Evolutionary conservation across 2,888 invertebrate species (phyloP).

Genomic region (Flexamia atlantica): DNA sequence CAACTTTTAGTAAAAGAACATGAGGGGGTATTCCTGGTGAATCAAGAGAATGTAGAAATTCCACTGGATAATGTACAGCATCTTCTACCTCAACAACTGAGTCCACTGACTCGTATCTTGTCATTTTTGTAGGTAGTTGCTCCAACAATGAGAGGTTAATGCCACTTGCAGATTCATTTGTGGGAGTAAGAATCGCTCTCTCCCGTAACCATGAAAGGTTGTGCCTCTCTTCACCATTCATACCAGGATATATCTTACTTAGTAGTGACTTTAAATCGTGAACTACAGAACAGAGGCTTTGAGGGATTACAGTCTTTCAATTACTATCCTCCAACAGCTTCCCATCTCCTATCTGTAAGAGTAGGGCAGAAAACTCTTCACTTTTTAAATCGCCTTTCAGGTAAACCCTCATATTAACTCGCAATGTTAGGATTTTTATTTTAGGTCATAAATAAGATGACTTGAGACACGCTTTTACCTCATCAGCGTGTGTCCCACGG

Average conservation of each 20-base stretch:
- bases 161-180: neutral
- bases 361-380: neutral
- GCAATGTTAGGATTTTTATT: neutral
- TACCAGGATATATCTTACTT: neutral
- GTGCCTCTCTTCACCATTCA: neutral
- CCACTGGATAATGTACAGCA: slow-evolving; percentile 40
- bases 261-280: slow-evolving; percentile 20
- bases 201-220: slow-evolving; percentile 4
- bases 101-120: slow-evolving; percentile 17
- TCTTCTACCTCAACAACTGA: slow-evolving; percentile 23
- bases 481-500: slow-evolving; percentile 20
- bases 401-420: slow-evolving; percentile 1
- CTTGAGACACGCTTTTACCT: slow-evolving; percentile 33
- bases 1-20: slow-evolving; percentile 66
- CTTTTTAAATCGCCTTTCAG: slow-evolving; percentile 15
- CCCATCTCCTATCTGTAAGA: slow-evolving; percentile 45
- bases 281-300: slow-evolving; percentile 28
- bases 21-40: slow-evolving; percentile 67
- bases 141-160: slow-evolving; percentile 57
- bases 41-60: slow-evolving; percentile 13
- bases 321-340: slow-evolving; percentile 2
- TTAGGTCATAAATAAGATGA: slow-evolving; percentile 36
- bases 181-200: slow-evolving; percentile 47
- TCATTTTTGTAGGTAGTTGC: neutral
- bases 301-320: neutral